Conservation (phyloP, 2,888 invertebrate genomes). For the Boloria euphrosyne region DNA sequence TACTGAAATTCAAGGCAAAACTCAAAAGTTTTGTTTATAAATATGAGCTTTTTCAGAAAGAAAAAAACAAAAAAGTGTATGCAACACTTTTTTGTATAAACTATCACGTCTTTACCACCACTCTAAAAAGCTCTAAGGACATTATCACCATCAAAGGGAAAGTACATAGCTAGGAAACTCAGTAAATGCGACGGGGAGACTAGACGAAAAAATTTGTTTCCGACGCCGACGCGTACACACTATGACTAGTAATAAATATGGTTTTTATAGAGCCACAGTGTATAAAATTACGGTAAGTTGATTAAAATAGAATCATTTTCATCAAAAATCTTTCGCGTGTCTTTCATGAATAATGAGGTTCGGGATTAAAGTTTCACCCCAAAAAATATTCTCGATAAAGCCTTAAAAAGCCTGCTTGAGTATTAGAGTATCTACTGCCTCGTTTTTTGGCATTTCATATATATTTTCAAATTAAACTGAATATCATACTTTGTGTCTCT, state of each 20-base stretch:
- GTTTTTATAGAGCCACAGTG: conserved; percentile 41
- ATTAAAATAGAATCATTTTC: too few species aligned
- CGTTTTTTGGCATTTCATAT: too few species aligned
- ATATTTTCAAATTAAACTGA: too few species aligned
- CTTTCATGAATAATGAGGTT: too few species aligned
- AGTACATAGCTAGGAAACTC: conserved; percentile 64
- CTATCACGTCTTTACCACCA: conserved; percentile 58
- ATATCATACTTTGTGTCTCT: too few species aligned
- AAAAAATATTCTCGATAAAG: too few species aligned
- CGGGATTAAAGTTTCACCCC: too few species aligned
- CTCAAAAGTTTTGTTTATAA: neutral
- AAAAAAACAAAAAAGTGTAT: conserved; percentile 40
- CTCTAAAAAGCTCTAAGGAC: conserved; percentile 65
- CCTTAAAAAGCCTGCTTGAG: too few species aligned
- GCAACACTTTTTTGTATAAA: too few species aligned
- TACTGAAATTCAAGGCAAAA: too few species aligned
- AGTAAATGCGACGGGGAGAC: conserved; percentile 66
- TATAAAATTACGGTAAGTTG: conserved; percentile 16
- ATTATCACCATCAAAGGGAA: conserved; percentile 67
- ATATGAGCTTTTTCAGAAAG: neutral
- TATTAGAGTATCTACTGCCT: too few species aligned
- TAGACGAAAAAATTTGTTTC: conserved; percentile 76
- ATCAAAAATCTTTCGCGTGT: too few species aligned
- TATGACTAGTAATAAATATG: conserved; percentile 43
- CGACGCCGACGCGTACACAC: conserved; percentile 52